These are phyloP conservation scores for Amphiura filiformis DNA, from an alignment of 35 echinoderm and acorn worm species.

Conservation along the genomic window DNA sequence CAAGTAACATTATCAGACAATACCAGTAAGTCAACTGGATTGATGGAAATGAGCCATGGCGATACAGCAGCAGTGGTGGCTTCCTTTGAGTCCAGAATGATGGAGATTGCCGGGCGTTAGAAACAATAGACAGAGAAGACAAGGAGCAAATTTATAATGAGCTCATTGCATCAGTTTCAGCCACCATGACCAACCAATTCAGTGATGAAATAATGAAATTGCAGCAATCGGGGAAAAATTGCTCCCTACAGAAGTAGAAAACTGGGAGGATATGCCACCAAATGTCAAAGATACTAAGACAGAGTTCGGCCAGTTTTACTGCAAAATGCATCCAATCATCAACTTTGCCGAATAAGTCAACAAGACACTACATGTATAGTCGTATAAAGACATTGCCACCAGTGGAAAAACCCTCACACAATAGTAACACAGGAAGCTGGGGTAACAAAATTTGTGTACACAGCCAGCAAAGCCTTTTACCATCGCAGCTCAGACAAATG, in stretches of 20 bases:
- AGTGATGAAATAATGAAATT: slow-evolving; percentile 4
- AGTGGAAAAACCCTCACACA: slow-evolving; percentile 25
- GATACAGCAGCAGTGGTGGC: too few species aligned
- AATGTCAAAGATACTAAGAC: background rate
- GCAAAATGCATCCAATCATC: slow-evolving; percentile 30
- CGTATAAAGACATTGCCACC: slow-evolving; percentile 26
- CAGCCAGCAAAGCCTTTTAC: too few species aligned
- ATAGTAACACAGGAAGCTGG: too few species aligned
- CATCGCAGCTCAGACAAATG: too few species aligned
- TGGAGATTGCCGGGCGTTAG: background rate
- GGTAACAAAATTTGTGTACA: too few species aligned
- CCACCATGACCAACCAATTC: slow-evolving; percentile 62
- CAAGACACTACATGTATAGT: slow-evolving; percentile 50
- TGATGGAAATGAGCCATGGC: too few species aligned
- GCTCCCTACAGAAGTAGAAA: slow-evolving; percentile 26
- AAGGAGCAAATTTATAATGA: background rate
- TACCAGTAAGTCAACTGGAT: too few species aligned
- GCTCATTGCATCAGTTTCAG: background rate
- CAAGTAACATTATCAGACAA: too few species aligned
- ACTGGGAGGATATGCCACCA: slow-evolving; percentile 32
- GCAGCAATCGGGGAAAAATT: background rate
- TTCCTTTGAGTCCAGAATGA: too few species aligned
- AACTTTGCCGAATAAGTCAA: slow-evolving; percentile 55
- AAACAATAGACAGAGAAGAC: background rate
- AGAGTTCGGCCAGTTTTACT: slow-evolving; percentile 38